These are phyloP conservation scores for Folsomia manolachei DNA, from an alignment of 2,888 invertebrate species.

Conservation along the genomic window DNA sequence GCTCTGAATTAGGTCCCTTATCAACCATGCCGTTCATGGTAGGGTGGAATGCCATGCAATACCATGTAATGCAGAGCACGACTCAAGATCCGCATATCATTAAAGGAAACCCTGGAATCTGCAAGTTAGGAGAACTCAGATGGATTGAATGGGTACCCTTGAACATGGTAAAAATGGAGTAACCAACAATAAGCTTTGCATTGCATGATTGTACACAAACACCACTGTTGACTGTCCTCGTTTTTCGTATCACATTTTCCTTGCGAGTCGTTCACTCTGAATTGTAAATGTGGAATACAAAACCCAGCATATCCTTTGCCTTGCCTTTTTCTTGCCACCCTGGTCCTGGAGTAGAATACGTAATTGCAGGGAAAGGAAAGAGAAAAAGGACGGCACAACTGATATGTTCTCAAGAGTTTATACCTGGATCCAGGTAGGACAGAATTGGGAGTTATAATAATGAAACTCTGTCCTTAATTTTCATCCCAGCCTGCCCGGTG, in stretches of 20 bases:
- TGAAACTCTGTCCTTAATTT: too few relatives aligned
- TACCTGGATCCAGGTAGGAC: too few relatives aligned
- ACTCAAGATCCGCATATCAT: slow-evolving; percentile 20
- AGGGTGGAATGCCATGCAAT: too few relatives aligned
- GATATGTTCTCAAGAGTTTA: too few relatives aligned
- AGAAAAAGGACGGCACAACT: neutral
- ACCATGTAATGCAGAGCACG: too few relatives aligned
- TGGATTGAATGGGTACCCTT: slow-evolving; percentile 20
- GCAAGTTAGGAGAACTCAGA: too few relatives aligned
- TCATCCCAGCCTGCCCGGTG: too few relatives aligned
- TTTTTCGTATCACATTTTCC: too few relatives aligned
- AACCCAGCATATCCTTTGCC: neutral
- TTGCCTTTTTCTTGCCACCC: slow-evolving; percentile 1
- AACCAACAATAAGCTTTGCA: slow-evolving; percentile 8
- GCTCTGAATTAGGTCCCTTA: neutral
- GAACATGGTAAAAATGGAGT: slow-evolving; percentile 5
- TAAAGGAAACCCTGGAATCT: neutral
- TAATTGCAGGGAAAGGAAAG: neutral
- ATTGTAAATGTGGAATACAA: too few relatives aligned
- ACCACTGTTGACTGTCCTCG: too few relatives aligned
- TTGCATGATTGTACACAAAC: neutral
- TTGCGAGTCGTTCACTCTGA: too few relatives aligned
- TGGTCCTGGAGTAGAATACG: slow-evolving; percentile 1
- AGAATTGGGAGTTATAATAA: too few relatives aligned
- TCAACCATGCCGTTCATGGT: neutral